Conservation (phyloP, 2,797 vertebrate genomes). For the Hemitrygon akajei region DNA sequence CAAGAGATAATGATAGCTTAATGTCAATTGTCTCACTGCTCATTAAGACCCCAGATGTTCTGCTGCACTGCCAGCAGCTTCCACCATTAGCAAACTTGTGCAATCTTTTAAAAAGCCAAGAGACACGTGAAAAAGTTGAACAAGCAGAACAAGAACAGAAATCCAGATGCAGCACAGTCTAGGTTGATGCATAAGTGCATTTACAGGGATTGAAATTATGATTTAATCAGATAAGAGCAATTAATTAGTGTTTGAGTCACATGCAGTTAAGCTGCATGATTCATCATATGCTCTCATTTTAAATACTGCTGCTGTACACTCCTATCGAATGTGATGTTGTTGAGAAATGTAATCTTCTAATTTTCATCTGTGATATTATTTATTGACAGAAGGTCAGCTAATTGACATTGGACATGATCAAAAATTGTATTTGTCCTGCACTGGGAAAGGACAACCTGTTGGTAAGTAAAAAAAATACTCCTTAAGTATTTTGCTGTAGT, state of each 20-base stretch:
- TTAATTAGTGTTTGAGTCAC: neutral
- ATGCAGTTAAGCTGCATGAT: neutral
- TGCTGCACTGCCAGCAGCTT: no score
- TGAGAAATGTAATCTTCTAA: neutral
- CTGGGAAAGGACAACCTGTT: constrained; percentile 64
- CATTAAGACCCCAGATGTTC: no score
- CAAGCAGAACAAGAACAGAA: no score
- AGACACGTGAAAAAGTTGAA: no score
- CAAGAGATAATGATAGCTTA: no score
- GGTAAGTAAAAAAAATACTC: constrained; percentile 53
- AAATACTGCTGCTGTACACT: neutral
- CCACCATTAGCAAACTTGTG: no score
- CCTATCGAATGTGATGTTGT: neutral
- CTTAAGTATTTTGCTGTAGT: neutral
- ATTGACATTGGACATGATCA: constrained; percentile 69
- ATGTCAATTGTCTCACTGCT: no score
- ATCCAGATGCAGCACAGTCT: no score
- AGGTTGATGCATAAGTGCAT: neutral
- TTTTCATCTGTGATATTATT: neutral
- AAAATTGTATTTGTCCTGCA: constrained; percentile 65
- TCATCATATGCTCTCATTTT: neutral
- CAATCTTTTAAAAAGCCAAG: no score
- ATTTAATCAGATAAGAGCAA: neutral
- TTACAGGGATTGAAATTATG: neutral
- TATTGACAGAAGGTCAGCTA: constrained; percentile 55